A percentile compares a stretch with the other conserved stretches of the same genome.
phyloP scores from a whole-genome alignment of 2,888 invertebrate genomes.

The Keiferia lycopersicella region DNA sequence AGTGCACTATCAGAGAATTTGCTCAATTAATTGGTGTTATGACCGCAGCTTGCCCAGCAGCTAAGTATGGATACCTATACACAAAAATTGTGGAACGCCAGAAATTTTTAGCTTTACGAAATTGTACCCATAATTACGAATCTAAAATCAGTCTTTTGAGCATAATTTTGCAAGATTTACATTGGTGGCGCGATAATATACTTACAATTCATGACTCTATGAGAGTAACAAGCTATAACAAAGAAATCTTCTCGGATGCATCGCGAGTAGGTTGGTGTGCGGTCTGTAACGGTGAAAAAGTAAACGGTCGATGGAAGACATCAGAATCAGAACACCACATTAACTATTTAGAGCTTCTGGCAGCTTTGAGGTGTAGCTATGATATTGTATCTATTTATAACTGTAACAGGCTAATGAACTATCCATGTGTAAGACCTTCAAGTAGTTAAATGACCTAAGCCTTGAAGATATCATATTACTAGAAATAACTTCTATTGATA shows the following conservation, averaged over 20 bases:
- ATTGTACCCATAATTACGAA: constrained; percentile 15
- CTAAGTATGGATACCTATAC: too few relatives aligned
- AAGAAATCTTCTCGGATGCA: constrained; percentile 29
- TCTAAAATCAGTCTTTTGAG: background rate
- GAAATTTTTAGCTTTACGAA: background rate
- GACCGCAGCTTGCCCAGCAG: too few relatives aligned
- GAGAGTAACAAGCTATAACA: background rate
- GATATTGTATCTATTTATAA: too few relatives aligned
- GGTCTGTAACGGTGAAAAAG: constrained; percentile 4
- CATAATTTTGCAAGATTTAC: constrained; percentile 6
- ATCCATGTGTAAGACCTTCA: too few relatives aligned
- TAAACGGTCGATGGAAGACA: constrained; percentile 20
- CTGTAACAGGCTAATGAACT: too few relatives aligned
- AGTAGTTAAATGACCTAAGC: too few relatives aligned
- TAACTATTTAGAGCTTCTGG: constrained; percentile 25
- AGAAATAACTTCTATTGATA: too few relatives aligned
- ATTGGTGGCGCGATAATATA: constrained; percentile 26
- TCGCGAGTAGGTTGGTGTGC: constrained; percentile 29
- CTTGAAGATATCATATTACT: too few relatives aligned
- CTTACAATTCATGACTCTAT: background rate
- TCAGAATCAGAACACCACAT: constrained; percentile 20
- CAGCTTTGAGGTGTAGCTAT: too few relatives aligned
- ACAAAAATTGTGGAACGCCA: background rate
- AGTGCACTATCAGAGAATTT: constrained; percentile 25
- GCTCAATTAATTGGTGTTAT: too few relatives aligned